phyloP scores from a whole-genome alignment of 2,888 invertebrate species.

The Drosophila antonietae region DNA sequence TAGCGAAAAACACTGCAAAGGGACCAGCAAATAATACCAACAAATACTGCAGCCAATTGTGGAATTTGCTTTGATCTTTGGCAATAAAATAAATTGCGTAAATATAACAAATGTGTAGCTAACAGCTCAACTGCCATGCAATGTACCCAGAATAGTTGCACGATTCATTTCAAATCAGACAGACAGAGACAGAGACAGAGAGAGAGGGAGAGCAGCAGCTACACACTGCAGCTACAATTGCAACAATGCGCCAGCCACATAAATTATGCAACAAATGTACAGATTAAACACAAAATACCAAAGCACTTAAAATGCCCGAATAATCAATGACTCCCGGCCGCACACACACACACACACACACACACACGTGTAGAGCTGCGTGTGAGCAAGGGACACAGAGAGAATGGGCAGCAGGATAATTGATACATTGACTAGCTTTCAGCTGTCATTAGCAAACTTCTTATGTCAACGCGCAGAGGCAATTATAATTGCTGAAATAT shows the following conservation, averaged over 20 bases:
- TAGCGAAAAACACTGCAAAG: conserved; percentile 23
- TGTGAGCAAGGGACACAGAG: neutral
- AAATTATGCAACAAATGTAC: conserved; percentile 77
- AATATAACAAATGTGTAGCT: conserved; percentile 57
- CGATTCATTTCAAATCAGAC: conserved; percentile 65
- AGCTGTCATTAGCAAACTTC: conserved; percentile 33
- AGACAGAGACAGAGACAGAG: conserved; percentile 1
- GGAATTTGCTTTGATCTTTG: conserved; percentile 71
- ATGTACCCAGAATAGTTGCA: neutral
- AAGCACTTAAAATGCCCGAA: conserved; percentile 74
- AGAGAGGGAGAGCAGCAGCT: neutral
- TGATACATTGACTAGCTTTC: conserved; percentile 2
- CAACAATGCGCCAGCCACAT: conserved; percentile 52
- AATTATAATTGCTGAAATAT: conserved; percentile 68
- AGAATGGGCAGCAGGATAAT: conserved; percentile 2
- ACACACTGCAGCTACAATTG: conserved; percentile 17
- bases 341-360: neutral
- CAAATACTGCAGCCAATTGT: conserved; percentile 57
- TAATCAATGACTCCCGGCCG: conserved; percentile 58
- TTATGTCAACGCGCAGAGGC: conserved; percentile 39
- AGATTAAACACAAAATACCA: conserved; percentile 78
- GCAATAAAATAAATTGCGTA: conserved; percentile 72
- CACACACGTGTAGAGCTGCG: no score
- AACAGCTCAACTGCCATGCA: conserved; percentile 4
- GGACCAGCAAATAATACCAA: conserved; percentile 37